Evolutionary conservation across 2,888 invertebrate genomes (phyloP).

Genomic region (Phragmatobia fuliginosa): DNA sequence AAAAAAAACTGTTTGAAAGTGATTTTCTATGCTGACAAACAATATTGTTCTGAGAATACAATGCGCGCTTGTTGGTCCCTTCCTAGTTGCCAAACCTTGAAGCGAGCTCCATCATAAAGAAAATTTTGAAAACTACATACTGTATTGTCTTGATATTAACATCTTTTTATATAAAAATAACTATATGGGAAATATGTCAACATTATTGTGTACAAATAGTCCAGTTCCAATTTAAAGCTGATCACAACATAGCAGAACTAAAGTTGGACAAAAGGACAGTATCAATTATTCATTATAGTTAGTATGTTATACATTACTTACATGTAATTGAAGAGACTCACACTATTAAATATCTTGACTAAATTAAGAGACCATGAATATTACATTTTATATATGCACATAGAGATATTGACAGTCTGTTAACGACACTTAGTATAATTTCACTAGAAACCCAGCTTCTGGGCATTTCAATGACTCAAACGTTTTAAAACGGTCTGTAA

Average conservation of each 20-base stretch:
- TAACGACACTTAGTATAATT: constrained; percentile 84
- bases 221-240: constrained; percentile 84
- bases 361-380: constrained; percentile 85
- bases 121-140: constrained; percentile 73
- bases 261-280: constrained; percentile 84
- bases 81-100: constrained; percentile 76
- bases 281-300: constrained; percentile 76
- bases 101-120: constrained; percentile 65
- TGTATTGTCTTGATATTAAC: constrained; percentile 84
- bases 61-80: constrained; percentile 82
- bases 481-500: constrained; percentile 83
- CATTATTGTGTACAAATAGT: constrained; percentile 81
- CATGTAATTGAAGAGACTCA: constrained; percentile 83
- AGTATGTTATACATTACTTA: constrained; percentile 82
- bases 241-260: constrained; percentile 85
- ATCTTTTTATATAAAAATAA: constrained; percentile 82
- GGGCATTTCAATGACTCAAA: constrained; percentile 83
- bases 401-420: constrained; percentile 87
- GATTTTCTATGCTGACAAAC: constrained; percentile 61
- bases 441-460: constrained; percentile 84
- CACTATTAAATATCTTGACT: constrained; percentile 86
- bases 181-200: constrained; percentile 78
- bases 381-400: constrained; percentile 84
- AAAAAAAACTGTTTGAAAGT: constrained; percentile 55
- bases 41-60: constrained; percentile 59